Base-by-base conservation (phyloP, 2,888 invertebrate species). In the Onchidella celtica region DNA sequence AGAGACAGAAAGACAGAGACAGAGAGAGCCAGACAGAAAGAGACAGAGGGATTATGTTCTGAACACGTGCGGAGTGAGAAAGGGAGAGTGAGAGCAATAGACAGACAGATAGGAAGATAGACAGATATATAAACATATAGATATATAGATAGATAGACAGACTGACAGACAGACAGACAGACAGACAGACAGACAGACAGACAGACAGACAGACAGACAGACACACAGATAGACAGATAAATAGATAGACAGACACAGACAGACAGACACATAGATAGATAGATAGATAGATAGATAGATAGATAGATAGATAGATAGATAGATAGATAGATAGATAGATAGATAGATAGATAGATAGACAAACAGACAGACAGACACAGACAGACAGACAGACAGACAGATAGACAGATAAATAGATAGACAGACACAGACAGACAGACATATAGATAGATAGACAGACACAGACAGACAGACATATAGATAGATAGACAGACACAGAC, bases 191-290 rank as follows among this genome's bases (percentile, higher is more conserved):
- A n/a, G n/a, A n/a, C n/a, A n/a, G n/a, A n/a, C n/a, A n/a, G n/a
- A n/a, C n/a, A 6, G 9, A 47, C 47, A 47, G 17, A 47, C 47
- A 47, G 9, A 47, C 47, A 47, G 17, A n/a, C 61, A 6, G 6
- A 27, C 61, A 24, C 61, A 6, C 61, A 27, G 14, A 24, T n/a
- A n/a, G n/a, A 6, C 61, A 61, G 4, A 14, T 24, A n/a, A 9
- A 61, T n/a, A n/a, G n/a, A 61, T 6, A 61, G 14, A 61, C 61
- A 61, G n/a, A 61, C 61, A 61, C 61, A 61, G n/a, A 14, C 61
- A 61, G 4, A 61, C n/a, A 61, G n/a, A 61, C 61, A 61, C 61
- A 61, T n/a, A 61, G 61, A n/a, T n/a, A n/a, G n/a, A n/a, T n/a
- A n/a, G n/a, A n/a, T n/a, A n/a, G n/a, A n/a, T n/a, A n/a, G n/a